These are phyloP conservation scores for Blomia tropicalis DNA, from an alignment of 2,888 invertebrate species.

Conservation along the genomic window DNA sequence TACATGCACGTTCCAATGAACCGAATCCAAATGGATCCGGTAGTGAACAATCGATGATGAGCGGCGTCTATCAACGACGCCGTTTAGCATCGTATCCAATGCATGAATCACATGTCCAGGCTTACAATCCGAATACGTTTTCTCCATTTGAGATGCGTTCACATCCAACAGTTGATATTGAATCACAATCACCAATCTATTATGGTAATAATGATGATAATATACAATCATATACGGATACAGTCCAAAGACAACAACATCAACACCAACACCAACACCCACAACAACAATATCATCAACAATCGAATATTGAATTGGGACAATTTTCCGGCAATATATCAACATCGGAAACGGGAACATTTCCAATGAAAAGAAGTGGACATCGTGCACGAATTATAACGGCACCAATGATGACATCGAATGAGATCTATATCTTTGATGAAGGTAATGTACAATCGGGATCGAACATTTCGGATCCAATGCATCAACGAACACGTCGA, in stretches of 20 bases:
- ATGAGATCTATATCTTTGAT: background rate
- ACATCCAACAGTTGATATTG: background rate
- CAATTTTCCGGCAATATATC: too few relatives aligned
- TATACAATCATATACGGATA: background rate
- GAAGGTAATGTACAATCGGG: background rate
- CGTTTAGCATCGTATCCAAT: slow-evolving; percentile 2
- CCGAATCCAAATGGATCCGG: background rate
- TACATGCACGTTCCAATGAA: too few relatives aligned
- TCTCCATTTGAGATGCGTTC: too few relatives aligned
- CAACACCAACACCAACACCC: background rate
- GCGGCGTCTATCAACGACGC: background rate
- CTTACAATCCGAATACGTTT: background rate
- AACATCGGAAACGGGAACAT: background rate
- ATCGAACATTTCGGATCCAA: background rate
- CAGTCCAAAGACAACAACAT: background rate
- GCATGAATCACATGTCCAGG: background rate
- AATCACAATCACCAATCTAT: background rate
- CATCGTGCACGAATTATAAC: background rate
- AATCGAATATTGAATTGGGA: background rate
- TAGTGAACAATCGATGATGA: background rate
- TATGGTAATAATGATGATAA: background rate
- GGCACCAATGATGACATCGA: background rate
- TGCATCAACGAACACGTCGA: background rate
- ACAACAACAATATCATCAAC: background rate
- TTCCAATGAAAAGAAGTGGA: background rate